phyloP scores from a whole-genome alignment of 2,113 vertebrate species.

The Sigmodon hispidus region DNA sequence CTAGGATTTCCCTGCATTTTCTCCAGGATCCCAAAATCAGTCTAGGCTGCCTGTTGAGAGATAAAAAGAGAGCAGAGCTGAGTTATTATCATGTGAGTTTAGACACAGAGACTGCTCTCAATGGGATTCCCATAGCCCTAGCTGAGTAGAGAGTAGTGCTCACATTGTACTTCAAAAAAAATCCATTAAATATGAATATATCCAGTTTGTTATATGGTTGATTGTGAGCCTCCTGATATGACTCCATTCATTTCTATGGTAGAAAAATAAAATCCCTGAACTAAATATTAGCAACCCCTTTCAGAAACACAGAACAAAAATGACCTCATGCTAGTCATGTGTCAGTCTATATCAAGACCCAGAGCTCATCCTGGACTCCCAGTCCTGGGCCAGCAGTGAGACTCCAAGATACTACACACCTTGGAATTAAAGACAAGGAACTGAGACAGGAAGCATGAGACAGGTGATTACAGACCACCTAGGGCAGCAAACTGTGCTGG shows the following conservation, averaged over 20 bases:
- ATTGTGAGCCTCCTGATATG: neutral
- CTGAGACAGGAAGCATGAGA: neutral
- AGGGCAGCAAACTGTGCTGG: neutral
- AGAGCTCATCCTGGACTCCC: neutral
- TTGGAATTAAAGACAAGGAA: neutral
- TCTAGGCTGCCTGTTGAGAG: neutral
- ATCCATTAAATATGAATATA: neutral
- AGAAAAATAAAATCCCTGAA: slow-evolving; percentile 35
- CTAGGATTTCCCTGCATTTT: neutral
- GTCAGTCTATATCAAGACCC: neutral
- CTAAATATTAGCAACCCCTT: slow-evolving; percentile 61
- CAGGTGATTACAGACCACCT: neutral
- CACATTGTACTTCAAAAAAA: neutral
- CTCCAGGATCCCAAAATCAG: neutral
- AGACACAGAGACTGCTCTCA: neutral
- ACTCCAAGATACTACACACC: neutral
- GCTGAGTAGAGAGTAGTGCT: too few relatives aligned
- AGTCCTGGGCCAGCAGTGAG: neutral
- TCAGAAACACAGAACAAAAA: slow-evolving; percentile 48
- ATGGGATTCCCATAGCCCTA: neutral
- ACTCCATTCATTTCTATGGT: slow-evolving; percentile 41
- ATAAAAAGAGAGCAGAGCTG: neutral
- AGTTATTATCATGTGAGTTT: neutral
- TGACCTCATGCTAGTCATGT: neutral
- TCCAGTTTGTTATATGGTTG: neutral